phyloP scores from a whole-genome alignment of 2,797 vertebrate species.

The Ctenopoma kingsleyae region DNA sequence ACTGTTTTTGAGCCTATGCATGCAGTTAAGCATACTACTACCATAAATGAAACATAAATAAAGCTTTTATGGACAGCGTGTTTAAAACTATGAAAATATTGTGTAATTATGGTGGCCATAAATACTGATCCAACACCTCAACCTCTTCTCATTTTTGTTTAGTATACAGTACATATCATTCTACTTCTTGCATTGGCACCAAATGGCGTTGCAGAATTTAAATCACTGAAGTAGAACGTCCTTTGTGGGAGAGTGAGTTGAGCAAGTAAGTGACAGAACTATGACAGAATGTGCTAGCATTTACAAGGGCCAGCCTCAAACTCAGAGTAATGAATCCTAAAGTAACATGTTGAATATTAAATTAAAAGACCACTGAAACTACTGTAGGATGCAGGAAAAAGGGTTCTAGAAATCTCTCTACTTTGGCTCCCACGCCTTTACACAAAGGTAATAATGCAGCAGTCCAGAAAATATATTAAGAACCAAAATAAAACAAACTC shows the following conservation, averaged over 20 bases:
- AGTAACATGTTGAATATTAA: conserved; percentile 25
- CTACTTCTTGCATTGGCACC: background rate
- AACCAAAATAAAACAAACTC: conserved; percentile 60
- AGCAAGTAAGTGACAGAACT: background rate
- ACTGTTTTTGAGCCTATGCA: no score
- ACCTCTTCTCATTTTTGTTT: no score
- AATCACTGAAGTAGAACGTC: background rate
- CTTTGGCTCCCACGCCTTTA: conserved; percentile 42
- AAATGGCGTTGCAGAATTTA: background rate
- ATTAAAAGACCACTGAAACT: conserved; percentile 16
- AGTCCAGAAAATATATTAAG: conserved; percentile 50
- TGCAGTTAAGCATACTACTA: background rate
- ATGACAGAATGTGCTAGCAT: background rate
- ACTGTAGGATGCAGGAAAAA: background rate
- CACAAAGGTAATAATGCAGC: conserved; percentile 52
- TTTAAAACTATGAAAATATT: background rate
- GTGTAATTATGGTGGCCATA: background rate
- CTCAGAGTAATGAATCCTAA: conserved; percentile 1
- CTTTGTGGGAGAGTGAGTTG: background rate
- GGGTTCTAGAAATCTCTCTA: conserved; percentile 17
- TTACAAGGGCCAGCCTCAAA: background rate
- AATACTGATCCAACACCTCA: background rate
- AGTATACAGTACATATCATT: background rate
- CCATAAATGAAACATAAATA: background rate
- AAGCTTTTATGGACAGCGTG: background rate